Evolutionary conservation across 2,888 invertebrate species (phyloP).

Genomic region (Zygogramma bicolorata): DNA sequence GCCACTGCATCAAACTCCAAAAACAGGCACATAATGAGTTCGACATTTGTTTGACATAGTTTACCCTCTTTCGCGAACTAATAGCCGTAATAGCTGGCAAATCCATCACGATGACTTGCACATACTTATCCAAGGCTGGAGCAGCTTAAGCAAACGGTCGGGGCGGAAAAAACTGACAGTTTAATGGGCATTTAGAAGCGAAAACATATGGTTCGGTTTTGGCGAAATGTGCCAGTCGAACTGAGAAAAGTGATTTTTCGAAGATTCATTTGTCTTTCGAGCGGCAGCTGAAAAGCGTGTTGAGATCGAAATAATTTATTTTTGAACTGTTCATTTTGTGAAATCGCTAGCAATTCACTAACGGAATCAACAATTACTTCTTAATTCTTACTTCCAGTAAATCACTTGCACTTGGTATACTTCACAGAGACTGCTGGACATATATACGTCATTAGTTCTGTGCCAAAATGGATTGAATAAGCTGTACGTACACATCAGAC

Average conservation of each 20-base stretch:
- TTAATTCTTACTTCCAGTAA: no score
- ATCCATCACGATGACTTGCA: conserved; percentile 53
- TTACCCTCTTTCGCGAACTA: conserved; percentile 35
- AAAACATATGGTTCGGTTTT: conserved; percentile 13
- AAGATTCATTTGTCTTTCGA: background rate
- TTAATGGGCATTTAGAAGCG: conserved; percentile 22
- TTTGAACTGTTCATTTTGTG: no score
- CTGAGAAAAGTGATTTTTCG: background rate
- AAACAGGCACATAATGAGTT: conserved; percentile 30
- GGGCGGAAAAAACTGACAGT: conserved; percentile 25
- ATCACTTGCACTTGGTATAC: no score
- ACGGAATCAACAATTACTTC: no score
- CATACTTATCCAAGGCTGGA: conserved; percentile 37
- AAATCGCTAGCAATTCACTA: no score
- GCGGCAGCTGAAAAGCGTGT: no score
- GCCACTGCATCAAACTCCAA: conserved; percentile 5
- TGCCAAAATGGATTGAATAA: no score
- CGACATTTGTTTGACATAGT: conserved; percentile 43
- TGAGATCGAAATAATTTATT: no score
- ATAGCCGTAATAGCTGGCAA: conserved; percentile 45
- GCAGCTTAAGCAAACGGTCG: conserved; percentile 21
- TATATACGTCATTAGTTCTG: no score
- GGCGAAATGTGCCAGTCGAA: background rate
- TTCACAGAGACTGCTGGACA: no score
- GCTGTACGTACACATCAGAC: no score